These are phyloP conservation scores for Glossophaga mutica DNA, from an alignment of 2,797 vertebrate species.

Conservation along the genomic window DNA sequence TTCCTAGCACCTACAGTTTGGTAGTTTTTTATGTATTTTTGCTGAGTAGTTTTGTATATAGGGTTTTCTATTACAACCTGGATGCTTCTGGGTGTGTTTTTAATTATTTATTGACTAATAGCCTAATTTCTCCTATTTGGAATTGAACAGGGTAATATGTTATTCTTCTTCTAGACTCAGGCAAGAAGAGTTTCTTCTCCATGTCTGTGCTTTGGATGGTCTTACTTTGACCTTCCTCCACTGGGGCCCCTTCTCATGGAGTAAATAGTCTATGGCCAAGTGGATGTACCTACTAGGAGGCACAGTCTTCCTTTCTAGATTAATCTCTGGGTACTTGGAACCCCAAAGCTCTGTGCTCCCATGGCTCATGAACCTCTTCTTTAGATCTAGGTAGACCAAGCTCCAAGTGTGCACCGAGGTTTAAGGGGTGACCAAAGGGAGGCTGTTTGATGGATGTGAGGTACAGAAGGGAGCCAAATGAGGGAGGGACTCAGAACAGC, in stretches of 20 bases:
- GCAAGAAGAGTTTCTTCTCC: no score
- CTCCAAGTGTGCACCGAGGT: background rate
- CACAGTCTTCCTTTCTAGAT: background rate
- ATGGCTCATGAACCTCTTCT: background rate
- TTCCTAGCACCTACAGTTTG: background rate
- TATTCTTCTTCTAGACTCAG: background rate
- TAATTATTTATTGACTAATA: background rate
- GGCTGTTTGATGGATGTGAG: background rate
- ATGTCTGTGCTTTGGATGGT: background rate
- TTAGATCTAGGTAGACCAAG: background rate
- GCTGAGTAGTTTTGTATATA: background rate
- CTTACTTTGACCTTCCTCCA: background rate
- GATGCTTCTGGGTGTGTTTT: background rate
- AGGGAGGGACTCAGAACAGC: background rate
- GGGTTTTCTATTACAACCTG: background rate
- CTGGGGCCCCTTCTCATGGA: background rate
- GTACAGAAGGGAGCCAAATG: background rate
- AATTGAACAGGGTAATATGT: background rate
- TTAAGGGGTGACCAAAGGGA: background rate
- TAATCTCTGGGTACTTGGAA: background rate
- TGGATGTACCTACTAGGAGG: background rate
- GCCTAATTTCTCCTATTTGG: background rate
- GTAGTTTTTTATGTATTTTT: background rate
- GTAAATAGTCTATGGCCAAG: background rate
- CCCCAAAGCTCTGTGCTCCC: background rate